Evolutionary conservation across 2,113 vertebrate species (phyloP).

Genomic region (Apodemus speciosus): DNA sequence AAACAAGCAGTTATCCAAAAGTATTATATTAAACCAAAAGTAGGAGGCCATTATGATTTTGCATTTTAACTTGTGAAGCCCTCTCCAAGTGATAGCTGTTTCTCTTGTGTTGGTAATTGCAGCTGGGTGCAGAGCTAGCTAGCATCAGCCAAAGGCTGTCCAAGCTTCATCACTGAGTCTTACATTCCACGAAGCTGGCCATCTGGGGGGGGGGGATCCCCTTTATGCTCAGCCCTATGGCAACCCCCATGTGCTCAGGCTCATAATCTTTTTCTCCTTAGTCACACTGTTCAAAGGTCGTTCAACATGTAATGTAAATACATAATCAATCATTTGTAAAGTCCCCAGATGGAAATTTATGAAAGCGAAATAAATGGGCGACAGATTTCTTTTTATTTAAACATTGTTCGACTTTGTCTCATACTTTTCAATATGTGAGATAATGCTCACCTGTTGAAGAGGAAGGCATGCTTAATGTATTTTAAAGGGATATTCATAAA

Average conservation of each 20-base stretch:
- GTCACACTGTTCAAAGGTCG: background rate
- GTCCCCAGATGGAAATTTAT: background rate
- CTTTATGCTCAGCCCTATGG: background rate
- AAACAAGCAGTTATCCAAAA: background rate
- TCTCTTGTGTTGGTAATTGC: background rate
- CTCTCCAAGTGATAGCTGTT: background rate
- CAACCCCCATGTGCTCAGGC: background rate
- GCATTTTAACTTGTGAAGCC: conserved; percentile 2
- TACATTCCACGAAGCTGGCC: background rate
- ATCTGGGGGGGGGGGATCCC: background rate
- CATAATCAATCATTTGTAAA: conserved; percentile 8
- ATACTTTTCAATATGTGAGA: background rate
- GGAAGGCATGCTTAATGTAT: background rate
- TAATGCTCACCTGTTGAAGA: background rate
- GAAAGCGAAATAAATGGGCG: background rate
- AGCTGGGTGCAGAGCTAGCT: background rate
- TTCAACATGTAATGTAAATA: background rate
- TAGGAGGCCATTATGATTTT: background rate
- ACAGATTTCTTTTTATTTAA: background rate
- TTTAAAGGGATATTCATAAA: background rate
- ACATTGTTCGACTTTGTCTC: background rate
- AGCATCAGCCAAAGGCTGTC: background rate
- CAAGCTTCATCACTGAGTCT: background rate
- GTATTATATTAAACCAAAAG: background rate
- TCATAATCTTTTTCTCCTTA: background rate